These are phyloP conservation scores for Drosophila demipolita DNA, from an alignment of 2,888 invertebrate genomes.

Conservation along the genomic window DNA sequence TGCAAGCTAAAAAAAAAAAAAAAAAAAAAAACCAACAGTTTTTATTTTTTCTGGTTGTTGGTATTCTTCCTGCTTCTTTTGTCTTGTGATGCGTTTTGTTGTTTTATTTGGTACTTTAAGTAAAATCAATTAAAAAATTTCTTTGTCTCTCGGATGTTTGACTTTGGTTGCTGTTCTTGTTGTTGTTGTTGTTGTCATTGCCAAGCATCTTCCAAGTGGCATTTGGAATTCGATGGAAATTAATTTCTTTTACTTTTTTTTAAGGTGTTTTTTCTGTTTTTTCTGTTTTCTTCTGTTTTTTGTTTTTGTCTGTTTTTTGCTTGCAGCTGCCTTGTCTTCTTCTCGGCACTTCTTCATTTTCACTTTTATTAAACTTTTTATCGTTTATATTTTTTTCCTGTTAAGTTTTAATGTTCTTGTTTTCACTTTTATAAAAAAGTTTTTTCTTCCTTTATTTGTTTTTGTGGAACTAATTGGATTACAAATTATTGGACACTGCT, in stretches of 20 bases:
- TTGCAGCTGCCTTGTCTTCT: conserved; percentile 26
- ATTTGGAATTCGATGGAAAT: conserved; percentile 79
- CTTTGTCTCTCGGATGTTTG: conserved; percentile 78
- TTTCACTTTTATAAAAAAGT: conserved; percentile 68
- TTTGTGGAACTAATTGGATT: conserved; percentile 11
- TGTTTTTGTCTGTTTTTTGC: background rate
- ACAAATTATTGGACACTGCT: conserved; percentile 34
- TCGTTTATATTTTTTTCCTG: conserved; percentile 10
- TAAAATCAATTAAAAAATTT: conserved; percentile 80
- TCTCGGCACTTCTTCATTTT: conserved; percentile 49
- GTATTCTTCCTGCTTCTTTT: conserved; percentile 32
- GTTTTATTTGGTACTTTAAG: conserved; percentile 72
- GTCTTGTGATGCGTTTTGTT: conserved; percentile 26
- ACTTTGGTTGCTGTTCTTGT: conserved; percentile 51
- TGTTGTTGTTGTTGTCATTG: conserved; percentile 37
- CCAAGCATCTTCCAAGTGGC: conserved; percentile 68
- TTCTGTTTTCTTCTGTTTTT: conserved; percentile 16
- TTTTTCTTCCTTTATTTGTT: conserved; percentile 20
- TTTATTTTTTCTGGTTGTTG: conserved; percentile 46
- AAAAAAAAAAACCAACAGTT: conserved; percentile 26
- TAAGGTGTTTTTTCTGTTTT: conserved; percentile 7
- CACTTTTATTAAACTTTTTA: conserved; percentile 64
- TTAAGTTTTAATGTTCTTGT: conserved; percentile 66
- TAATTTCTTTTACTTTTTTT: conserved; percentile 69
- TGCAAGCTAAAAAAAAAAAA: conserved; percentile 22